Conservation (phyloP, 1,140 invertebrate genomes). For the Atta cephalotes region DNA sequence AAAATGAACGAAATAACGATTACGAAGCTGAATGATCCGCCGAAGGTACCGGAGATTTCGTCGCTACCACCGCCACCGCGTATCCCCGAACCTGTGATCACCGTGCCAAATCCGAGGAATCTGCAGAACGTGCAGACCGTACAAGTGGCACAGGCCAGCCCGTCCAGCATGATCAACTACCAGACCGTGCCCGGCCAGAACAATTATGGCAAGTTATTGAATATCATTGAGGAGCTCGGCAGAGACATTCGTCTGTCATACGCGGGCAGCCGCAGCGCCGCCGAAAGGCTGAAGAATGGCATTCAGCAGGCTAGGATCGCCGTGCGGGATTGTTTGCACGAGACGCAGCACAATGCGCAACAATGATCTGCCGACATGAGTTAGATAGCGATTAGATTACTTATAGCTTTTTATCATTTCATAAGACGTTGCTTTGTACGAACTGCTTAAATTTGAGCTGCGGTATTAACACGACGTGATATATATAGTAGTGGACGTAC, state of each 20-base stretch:
- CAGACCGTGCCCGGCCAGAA: constrained; percentile 84
- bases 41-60: constrained; percentile 80
- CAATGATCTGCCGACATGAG: constrained; percentile 84
- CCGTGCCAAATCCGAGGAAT: constrained; percentile 85
- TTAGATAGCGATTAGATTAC: constrained; percentile 74
- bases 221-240: constrained; percentile 94
- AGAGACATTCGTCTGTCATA: constrained; percentile 94
- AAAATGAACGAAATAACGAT: constrained; percentile 86
- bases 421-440: constrained; percentile 72
- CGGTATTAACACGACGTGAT: constrained; percentile 35
- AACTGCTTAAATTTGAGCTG: constrained; percentile 45
- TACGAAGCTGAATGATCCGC: constrained; percentile 84
- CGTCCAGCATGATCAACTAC: constrained; percentile 84
- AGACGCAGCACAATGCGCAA: constrained; percentile 92
- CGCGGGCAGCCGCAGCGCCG: constrained; percentile 92
- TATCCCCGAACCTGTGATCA: constrained; percentile 85
- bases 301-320: constrained; percentile 93
- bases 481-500: constrained; percentile 5
- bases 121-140: constrained; percentile 83
- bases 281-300: constrained; percentile 92
- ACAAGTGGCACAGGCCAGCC: constrained; percentile 83
- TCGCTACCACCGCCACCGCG: constrained; percentile 71
- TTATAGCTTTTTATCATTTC: constrained; percentile 79
- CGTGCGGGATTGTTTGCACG: constrained; percentile 93
- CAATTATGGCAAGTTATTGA: constrained; percentile 92